Evolutionary conservation across 1,140 invertebrate genomes (phyloP), one percentile per base, ranked within the genome.

Genomic region (Megalopta genalis): DNA sequence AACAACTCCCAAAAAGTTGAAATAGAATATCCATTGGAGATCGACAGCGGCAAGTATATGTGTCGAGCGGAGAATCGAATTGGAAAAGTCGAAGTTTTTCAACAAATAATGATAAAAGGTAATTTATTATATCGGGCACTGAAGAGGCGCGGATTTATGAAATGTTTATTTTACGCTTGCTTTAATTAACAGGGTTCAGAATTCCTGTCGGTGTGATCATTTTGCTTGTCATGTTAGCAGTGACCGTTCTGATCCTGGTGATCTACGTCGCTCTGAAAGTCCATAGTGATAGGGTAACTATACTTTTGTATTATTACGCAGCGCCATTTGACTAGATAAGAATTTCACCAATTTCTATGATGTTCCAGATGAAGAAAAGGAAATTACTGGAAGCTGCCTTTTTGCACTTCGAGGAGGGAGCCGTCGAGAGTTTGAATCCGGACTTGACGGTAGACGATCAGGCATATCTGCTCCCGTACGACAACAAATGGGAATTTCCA

Each of bases 401-500:
- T 52, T 93, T 94, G 78, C 95, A 97, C 82, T 98, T 98, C 86
- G 95, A 96, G 82, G 95, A 97, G 88, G 97, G 97, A 0, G 95
- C 95, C 12, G 90, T 96, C 10, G 96, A 96, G 67, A 96, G 96
- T 63, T 94, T 98, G 12, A 99, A 99, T 94, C 97, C 97, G 0
- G 97, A 98, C 14, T 90, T 98, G 23, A 96, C 96, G 0, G 94
- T 99, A 0, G 96, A 97, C 67, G 97, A 99, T 89, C 98, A 99
- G 93, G 98, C 97, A 0, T 97, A 98, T 81, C 93, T 98, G 25
- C 92, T 99, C 60, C 98, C 98, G 0, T 99, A 99, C 82, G 96
- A 99, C 89, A 95, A 95, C 76, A 96, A 95, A 87, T 99, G 96
- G 94, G 98, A 99, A 92, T 98, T 99, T 91, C 97, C 97, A 0